Base-by-base conservation (phyloP, 2,888 invertebrate species). In the Megastigmus dorsalis region DNA sequence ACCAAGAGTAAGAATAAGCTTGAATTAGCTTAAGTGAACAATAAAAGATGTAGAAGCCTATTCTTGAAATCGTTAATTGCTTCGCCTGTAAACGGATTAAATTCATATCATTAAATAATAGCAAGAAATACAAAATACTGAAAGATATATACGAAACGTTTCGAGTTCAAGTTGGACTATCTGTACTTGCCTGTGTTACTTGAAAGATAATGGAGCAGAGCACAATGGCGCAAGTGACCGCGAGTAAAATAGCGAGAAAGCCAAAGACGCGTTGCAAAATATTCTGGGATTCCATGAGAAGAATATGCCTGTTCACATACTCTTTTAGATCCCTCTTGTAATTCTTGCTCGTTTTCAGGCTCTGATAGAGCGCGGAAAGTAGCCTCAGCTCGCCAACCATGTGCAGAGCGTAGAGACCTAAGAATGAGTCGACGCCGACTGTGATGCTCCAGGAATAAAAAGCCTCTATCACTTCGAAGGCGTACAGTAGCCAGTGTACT, bases 121-220 rank as follows among this genome's bases (percentile, higher is more conserved):
- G n/a, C n/a, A n/a, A n/a, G n/a, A n/a, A n/a, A n/a, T n/a, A n/a
- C n/a, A n/a, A n/a, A n/a, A n/a, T n/a, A n/a, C n/a, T n/a, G n/a
- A n/a, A n/a, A n/a, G n/a, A n/a, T n/a, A n/a, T n/a, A n/a, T n/a
- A n/a, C n/a, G n/a, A n/a, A n/a, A n/a, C n/a, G n/a, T n/a, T n/a
- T n/a, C n/a, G n/a, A n/a, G n/a, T n/a, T n/a, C n/a, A n/a, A n/a
- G n/a, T n/a, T n/a, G n/a, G n/a, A n/a, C n/a, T n/a, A n/a, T n/a
- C n/a, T n/a, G n/a, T n/a, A n/a, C n/a, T n/a, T 50, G 81, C 81
- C 74, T 80, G 78, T 0, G 55, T 28, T 6, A 76, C 72, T 62
- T 70, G 41, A 80, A 81, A 85, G 33, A 84, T 79, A 28, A 81
- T 52, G 0, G 79, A 75, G 59, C 84, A 84, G 45, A 84, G 75